Conservation (phyloP, 2,113 vertebrate genomes). For the Pseudolaguvia tuberculata region DNA sequence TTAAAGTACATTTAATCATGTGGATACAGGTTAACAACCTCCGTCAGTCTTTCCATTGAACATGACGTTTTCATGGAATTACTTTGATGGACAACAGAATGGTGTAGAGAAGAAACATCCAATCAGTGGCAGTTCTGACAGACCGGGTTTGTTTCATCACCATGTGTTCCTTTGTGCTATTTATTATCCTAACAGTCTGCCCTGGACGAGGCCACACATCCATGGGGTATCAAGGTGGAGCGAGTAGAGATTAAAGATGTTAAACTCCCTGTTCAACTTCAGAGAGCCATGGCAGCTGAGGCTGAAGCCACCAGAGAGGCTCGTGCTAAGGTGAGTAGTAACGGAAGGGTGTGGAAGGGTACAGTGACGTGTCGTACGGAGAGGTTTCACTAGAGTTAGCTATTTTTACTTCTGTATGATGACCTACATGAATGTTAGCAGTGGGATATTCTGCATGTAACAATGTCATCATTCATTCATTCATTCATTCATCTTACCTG, state of each 20-base stretch:
- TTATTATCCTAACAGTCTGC: constrained; percentile 60
- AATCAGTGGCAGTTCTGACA: not conserved
- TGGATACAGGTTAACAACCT: not conserved
- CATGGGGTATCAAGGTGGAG: constrained; percentile 81
- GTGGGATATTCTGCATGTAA: too few relatives aligned
- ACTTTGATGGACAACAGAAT: not conserved
- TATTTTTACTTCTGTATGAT: too few relatives aligned
- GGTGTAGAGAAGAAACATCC: not conserved
- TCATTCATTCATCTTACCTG: too few relatives aligned
- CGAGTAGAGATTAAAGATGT: constrained; percentile 83
- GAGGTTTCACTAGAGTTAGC: too few relatives aligned
- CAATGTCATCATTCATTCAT: too few relatives aligned
- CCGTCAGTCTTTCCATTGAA: not conserved
- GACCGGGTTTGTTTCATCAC: too few relatives aligned
- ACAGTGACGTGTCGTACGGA: not conserved
- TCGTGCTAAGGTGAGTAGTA: constrained; percentile 75
- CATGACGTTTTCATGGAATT: too few relatives aligned
- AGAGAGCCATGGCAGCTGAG: constrained; percentile 83
- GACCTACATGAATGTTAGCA: too few relatives aligned
- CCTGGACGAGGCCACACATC: constrained; percentile 71
- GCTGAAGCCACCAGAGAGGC: constrained; percentile 78
- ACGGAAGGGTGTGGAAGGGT: too few relatives aligned
- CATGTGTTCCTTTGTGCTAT: not conserved
- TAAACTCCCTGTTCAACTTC: constrained; percentile 76
- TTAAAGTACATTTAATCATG: too few relatives aligned